A percentile compares a stretch with the other conserved stretches of the same genome.
phyloP scores from a whole-genome alignment of 2,888 invertebrate genomes.

The Machimus rusticus region DNA sequence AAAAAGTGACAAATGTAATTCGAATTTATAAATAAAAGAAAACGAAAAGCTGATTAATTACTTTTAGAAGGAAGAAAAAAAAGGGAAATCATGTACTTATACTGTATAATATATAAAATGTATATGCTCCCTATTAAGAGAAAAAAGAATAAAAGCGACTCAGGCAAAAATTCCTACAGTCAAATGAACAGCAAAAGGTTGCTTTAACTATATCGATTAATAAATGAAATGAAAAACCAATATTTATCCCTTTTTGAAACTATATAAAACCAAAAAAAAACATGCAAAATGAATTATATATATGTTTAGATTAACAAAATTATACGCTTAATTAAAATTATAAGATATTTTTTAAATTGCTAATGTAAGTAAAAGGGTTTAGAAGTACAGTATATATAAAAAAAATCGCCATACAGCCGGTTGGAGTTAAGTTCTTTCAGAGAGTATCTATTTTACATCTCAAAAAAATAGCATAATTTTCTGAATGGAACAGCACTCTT shows the following conservation, averaged over 20 bases:
- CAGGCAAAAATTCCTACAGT: background rate
- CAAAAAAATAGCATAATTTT: background rate
- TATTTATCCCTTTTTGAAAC: conserved; percentile 2
- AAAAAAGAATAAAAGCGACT: background rate
- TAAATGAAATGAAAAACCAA: background rate
- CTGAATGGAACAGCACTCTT: background rate
- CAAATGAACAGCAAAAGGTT: background rate
- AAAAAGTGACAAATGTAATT: background rate
- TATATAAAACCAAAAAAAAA: conserved; percentile 1
- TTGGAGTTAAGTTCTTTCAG: background rate
- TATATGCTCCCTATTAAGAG: background rate
- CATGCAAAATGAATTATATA: background rate
- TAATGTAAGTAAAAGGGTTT: background rate
- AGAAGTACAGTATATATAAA: conserved; percentile 1
- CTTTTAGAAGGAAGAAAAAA: background rate
- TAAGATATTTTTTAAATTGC: conserved; percentile 41
- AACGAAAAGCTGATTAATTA: background rate
- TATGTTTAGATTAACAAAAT: conserved; percentile 38
- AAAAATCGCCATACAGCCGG: background rate
- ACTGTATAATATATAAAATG: background rate
- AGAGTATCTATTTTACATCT: background rate
- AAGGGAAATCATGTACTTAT: background rate
- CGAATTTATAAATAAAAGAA: background rate
- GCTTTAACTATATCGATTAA: conserved; percentile 1
- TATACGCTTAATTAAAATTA: conserved; percentile 48